phyloP scores from a whole-genome alignment of 2,113 vertebrate species.

The Todiramphus chloris region DNA sequence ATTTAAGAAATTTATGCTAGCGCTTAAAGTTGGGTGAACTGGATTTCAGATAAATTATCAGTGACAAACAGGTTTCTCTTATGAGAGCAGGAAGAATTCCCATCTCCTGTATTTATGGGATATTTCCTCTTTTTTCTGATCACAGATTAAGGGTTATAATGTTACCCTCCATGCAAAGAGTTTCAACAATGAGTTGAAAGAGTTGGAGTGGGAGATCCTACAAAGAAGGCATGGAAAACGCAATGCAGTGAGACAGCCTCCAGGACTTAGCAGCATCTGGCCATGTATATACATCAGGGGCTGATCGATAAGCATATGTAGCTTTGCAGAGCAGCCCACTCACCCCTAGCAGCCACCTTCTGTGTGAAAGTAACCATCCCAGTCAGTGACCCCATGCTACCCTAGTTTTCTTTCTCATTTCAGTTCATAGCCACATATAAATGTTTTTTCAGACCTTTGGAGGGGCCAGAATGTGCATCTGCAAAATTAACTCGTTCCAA shows the following conservation, averaged over 20 bases:
- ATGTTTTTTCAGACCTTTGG: neutral
- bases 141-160: neutral
- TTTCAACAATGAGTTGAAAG: neutral
- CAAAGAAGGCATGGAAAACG: neutral
- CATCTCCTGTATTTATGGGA: neutral
- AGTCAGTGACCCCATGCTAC: neutral
- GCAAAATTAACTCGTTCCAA: neutral
- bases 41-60: conserved; percentile 54
- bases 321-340: neutral
- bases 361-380: neutral
- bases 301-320: neutral
- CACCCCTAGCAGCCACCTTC: neutral
- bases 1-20: conserved; percentile 67
- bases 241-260: neutral
- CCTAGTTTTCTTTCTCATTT: neutral
- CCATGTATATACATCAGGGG: no score
- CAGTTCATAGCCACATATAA: neutral
- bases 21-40: conserved; percentile 60
- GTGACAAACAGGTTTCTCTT: conserved; percentile 18
- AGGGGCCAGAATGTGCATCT: neutral
- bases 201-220: neutral
- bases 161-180: neutral
- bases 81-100: neutral
- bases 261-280: neutral
- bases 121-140: neutral